Conservation (phyloP, 2,797 vertebrate genomes). For the Enteromius anoplus region DNA sequence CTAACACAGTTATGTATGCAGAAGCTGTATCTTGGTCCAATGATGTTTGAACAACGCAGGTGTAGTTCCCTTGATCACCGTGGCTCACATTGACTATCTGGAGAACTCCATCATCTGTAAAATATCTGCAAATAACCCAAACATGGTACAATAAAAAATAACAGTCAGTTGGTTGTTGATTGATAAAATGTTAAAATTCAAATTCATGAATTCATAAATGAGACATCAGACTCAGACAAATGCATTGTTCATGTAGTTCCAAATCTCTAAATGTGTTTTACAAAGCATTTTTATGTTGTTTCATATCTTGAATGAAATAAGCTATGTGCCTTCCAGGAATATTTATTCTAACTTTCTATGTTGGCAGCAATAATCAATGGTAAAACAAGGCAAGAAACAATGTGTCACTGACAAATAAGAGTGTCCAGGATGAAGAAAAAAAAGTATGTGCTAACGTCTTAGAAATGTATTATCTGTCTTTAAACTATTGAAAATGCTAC, state of each 20-base stretch:
- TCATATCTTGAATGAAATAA: background rate
- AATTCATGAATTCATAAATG: background rate
- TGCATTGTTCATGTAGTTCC: background rate
- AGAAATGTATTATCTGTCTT: background rate
- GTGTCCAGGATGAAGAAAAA: background rate
- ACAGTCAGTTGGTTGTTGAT: background rate
- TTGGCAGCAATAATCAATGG: background rate
- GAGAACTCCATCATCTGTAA: constrained; percentile 74
- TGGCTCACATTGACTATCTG: constrained; percentile 83
- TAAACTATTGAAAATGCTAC: background rate
- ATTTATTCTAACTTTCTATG: background rate
- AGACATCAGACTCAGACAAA: background rate
- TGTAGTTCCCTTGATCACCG: constrained; percentile 85
- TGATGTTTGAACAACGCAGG: constrained; percentile 81
- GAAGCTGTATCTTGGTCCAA: constrained; percentile 79
- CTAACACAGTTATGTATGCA: constrained; percentile 81
- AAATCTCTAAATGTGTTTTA: background rate
- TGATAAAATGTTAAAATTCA: background rate
- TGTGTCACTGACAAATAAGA: background rate
- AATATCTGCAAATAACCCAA: constrained; percentile 71
- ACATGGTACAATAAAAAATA: background rate
- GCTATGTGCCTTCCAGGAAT: background rate
- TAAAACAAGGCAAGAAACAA: background rate
- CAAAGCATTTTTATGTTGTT: background rate
- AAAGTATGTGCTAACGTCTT: background rate